Conservation (phyloP, 2,113 vertebrate genomes). For the Ceratotherium simum region DNA sequence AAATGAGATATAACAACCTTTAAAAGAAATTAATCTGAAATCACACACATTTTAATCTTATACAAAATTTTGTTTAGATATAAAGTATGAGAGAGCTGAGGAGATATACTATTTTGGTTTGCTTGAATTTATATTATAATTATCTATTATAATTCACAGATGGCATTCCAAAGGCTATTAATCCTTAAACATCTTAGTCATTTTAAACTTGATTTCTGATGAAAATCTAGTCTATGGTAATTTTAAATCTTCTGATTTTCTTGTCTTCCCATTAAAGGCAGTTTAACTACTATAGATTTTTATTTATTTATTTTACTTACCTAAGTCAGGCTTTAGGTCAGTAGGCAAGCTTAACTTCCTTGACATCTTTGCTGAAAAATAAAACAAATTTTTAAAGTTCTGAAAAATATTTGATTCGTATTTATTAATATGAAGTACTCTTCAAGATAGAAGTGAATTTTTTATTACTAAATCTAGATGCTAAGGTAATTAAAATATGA, state of each 20-base stretch:
- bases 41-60: neutral
- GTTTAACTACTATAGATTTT: conserved; percentile 25
- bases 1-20: neutral
- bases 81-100: neutral
- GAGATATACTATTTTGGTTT: conserved; percentile 34
- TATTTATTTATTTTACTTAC: conserved; percentile 90
- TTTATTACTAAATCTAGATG: conserved; percentile 40
- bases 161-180: neutral
- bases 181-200: neutral
- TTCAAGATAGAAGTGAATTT: conserved; percentile 69
- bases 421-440: conserved; percentile 66
- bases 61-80: conserved; percentile 28
- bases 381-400: conserved; percentile 95
- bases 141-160: conserved; percentile 23
- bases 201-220: conserved; percentile 48
- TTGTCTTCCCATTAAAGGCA: neutral
- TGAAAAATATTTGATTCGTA: conserved; percentile 73
- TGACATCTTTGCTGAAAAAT: conserved; percentile 99
- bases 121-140: neutral
- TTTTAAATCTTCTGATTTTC: conserved; percentile 31
- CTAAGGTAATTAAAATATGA: conserved; percentile 49
- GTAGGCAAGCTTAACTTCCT: conserved; percentile 99
- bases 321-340: conserved; percentile 99
- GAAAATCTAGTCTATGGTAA: neutral
- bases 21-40: conserved; percentile 27